Conservation (phyloP, 2,113 vertebrate species). For the Lagopus muta region DNA sequence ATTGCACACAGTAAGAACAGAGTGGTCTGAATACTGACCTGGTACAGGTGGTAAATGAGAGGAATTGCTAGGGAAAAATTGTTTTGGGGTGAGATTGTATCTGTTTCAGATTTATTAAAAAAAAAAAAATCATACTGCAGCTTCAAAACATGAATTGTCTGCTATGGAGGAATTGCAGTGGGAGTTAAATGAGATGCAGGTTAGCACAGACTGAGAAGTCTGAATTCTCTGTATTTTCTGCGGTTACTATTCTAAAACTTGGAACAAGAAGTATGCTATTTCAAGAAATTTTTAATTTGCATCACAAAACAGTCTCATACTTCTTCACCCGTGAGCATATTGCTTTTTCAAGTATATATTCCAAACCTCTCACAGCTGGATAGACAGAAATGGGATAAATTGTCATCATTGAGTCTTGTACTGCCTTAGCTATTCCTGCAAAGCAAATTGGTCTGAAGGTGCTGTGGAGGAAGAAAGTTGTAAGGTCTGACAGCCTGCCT, state of each 20-base stretch:
- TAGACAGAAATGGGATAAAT: neutral
- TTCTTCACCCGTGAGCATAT: neutral
- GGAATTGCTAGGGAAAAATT: neutral
- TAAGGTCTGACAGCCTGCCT: neutral
- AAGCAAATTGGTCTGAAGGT: neutral
- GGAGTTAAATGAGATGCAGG: neutral
- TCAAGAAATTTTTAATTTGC: constrained; percentile 8
- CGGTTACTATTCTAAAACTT: neutral
- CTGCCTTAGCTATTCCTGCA: neutral
- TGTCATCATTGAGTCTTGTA: neutral
- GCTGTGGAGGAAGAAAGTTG: neutral
- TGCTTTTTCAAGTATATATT: neutral
- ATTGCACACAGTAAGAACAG: neutral
- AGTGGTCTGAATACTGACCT: neutral
- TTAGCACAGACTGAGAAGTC: neutral
- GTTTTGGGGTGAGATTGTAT: neutral
- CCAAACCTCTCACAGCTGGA: neutral
- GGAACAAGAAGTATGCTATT: neutral
- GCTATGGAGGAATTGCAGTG: neutral
- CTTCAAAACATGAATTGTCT: neutral
- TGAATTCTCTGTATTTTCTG: neutral
- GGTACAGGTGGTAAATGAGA: neutral
- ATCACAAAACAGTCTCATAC: neutral
- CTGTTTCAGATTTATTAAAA: neutral
- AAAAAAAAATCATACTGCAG: neutral